Conservation (phyloP, 2,797 vertebrate species). For the Muscicapa striata region DNA sequence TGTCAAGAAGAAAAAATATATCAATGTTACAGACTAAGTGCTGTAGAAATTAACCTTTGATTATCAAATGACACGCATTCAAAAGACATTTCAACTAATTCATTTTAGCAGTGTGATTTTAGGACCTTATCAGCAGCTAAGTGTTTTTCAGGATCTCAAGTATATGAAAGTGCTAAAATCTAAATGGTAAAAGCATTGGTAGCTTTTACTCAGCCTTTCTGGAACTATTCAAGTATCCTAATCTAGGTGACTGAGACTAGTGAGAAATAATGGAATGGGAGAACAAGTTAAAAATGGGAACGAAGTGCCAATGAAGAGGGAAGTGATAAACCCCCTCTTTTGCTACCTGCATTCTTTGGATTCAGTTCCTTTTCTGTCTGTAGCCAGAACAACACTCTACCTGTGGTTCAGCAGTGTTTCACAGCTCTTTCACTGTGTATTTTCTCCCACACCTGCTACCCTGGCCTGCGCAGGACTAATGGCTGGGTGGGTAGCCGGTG, state of each 20-base stretch:
- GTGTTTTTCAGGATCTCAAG: not conserved
- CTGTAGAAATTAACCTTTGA: not conserved
- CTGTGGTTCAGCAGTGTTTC: slow-evolving; percentile 71
- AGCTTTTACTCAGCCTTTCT: not conserved
- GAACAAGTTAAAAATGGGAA: not conserved
- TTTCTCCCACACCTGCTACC: slow-evolving; percentile 9
- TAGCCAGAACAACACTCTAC: slow-evolving; percentile 73
- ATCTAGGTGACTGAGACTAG: not conserved
- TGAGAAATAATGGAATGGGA: not conserved
- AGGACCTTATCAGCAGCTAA: not conserved
- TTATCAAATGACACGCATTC: not conserved
- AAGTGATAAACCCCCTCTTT: not conserved
- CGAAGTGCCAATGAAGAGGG: not conserved
- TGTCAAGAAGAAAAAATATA: not conserved
- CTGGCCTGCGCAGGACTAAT: slow-evolving; percentile 56
- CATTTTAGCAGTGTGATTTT: not conserved
- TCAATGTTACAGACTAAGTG: not conserved
- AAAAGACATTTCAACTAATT: not conserved
- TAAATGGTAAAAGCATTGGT: not conserved
- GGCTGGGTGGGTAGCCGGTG: not conserved
- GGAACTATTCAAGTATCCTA: not conserved
- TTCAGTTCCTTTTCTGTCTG: slow-evolving; percentile 75
- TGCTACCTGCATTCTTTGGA: slow-evolving; percentile 69
- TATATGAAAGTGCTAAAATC: not conserved
- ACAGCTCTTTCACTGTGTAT: slow-evolving; percentile 68